Evolutionary conservation across 2,888 invertebrate species (phyloP), one percentile per base, ranked within the genome.

Genomic region (Netelia melanura): DNA sequence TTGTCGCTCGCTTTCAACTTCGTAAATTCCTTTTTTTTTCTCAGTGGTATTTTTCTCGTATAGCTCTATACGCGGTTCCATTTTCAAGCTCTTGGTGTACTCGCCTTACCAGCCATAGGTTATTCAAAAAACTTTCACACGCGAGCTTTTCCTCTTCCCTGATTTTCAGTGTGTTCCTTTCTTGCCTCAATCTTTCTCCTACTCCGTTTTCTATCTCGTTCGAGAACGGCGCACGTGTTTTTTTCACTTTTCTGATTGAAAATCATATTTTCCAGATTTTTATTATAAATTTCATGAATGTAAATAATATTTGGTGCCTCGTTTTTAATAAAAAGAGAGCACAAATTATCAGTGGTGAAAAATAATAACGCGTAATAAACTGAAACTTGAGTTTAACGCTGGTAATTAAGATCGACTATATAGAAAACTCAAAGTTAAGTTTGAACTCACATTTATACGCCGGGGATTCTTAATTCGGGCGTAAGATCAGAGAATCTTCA

Each of bases 1-100:
- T 52, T 52, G 38, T 75, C 65, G 10, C 65, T 44, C 30, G 43
- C 30, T 25, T 30, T 25, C 10, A 44, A 44, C 65, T 44, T 65
- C 3, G 65, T 65, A 17, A 65, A 44, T 44, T 62, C 58, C 17
- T 23, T 72, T 61, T 11, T 58, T 72, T 25, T 52, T 38, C 76
- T 78, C n/a, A 14, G 52, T 25, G 65, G 11, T 78, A 25, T 78
- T 61, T 58, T 70, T 48, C 30, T 21, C 70, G 48, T 30, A 30
- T 30, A 30, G 3, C 76, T 43, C 44, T 78, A 52, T 48, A 52
- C 78, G 70, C 61, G 62, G 61, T 70, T 70, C 70, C 68, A 52
- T 70, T 70, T 52, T 70, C 68, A 52, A 78, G 67, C 58, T 67
- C 61, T 70, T 70, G 52, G 78, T 62, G 62, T 61, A 70, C 70